These are phyloP conservation scores for Clusia tigrina DNA, from an alignment of 2,888 invertebrate genomes.

Conservation along the genomic window DNA sequence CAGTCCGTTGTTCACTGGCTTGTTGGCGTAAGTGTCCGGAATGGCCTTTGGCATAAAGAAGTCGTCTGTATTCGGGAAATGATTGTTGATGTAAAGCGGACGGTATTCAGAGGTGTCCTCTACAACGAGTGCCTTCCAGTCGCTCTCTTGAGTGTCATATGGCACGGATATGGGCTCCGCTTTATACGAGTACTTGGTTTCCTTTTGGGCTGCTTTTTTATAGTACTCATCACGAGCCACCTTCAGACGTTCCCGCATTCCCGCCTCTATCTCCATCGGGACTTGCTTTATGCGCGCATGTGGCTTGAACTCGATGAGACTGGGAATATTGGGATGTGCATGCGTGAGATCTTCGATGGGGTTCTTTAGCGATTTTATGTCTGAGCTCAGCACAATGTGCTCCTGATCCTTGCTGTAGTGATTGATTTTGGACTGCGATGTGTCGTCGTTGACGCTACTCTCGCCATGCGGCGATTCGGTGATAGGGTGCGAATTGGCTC, in stretches of 20 bases:
- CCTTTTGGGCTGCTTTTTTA: slow-evolving; percentile 32
- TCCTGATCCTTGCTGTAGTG: slow-evolving; percentile 64
- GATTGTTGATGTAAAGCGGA: slow-evolving; percentile 38
- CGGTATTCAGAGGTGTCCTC: slow-evolving; percentile 46
- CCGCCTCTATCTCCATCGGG: slow-evolving; percentile 59
- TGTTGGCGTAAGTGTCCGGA: slow-evolving; percentile 43
- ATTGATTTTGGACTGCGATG: slow-evolving; percentile 64
- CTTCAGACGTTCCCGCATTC: slow-evolving; percentile 49
- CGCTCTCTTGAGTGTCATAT: slow-evolving; percentile 49
- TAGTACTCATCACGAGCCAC: slow-evolving; percentile 53
- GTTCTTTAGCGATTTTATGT: slow-evolving; percentile 54
- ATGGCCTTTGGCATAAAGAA: slow-evolving; percentile 43
- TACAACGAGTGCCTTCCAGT: slow-evolving; percentile 58
- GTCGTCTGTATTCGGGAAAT: slow-evolving; percentile 45
- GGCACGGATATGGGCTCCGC: slow-evolving; percentile 39
- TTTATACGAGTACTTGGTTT: slow-evolving; percentile 34
- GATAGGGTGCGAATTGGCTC: slow-evolving; percentile 63
- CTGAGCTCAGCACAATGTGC: slow-evolving; percentile 63
- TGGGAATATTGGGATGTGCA: slow-evolving; percentile 58
- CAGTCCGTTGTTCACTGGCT: slow-evolving; percentile 33
- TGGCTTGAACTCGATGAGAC: slow-evolving; percentile 60
- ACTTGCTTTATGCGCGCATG: slow-evolving; percentile 60
- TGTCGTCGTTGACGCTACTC: slow-evolving; percentile 48
- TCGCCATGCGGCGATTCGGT: slow-evolving; percentile 56
- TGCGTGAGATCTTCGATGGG: slow-evolving; percentile 59